Base-by-base conservation (phyloP, 2,888 invertebrate species). In the Polydrusus tereticollis region DNA sequence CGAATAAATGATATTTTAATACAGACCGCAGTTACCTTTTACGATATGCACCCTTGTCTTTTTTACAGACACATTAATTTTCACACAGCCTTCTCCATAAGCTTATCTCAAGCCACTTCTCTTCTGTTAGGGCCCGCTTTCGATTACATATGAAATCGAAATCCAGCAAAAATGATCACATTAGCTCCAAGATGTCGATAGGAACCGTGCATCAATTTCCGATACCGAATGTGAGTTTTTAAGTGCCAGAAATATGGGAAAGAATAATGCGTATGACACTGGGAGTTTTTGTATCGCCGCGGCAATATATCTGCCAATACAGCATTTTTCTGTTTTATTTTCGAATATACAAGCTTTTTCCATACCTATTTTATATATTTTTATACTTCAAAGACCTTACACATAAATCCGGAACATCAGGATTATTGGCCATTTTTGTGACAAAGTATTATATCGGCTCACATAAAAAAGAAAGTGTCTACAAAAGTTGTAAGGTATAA, bases 61-160 rank as follows among this genome's bases (percentile, higher is more conserved):
- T 47, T 26, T 29, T 58, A 29, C 26, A 12, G 12, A 3, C 47
- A 20, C 50, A 63, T 45, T 63, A 47, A 47, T 47, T 47, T 47
- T 29, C 50, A 8, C n/a, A 29, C 3, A 1, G 8, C 33, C 18
- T 16, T 38, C 50, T 16, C 8, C 57, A 57, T 65, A 55, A 26
- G 57, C 65, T 65, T 65, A 65, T 55, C 65, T 33, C 10, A 16
- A 57, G 38, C 55, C 65, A 65, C 65, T 65, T 65, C 36, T 57
- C 65, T 23, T 55, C 8, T 55, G 65, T 65, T 65, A 38, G 55
- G 12, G 1, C 10, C 29, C 45, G 20, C 26, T 50, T 23, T 23
- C 33, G 66, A 66, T 66, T 43, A 55, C 26, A 57, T 33, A 57
- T 50, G 41, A 57, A 41, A 43, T 55, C 66, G 29, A 26, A 23